Base-by-base conservation (phyloP, 2,888 invertebrate genomes). In the Drosophila macrospina region DNA sequence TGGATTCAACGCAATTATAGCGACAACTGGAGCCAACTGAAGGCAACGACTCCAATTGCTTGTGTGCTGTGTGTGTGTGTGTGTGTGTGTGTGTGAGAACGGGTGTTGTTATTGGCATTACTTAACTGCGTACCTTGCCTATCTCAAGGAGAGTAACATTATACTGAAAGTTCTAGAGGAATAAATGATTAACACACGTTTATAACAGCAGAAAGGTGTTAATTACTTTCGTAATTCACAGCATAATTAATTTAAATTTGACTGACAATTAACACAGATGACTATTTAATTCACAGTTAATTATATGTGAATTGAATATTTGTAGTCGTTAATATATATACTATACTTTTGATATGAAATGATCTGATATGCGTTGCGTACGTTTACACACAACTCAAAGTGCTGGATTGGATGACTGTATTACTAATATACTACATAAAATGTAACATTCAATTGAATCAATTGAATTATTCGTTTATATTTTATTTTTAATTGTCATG, bases 1-100 rank as follows among this genome's bases (percentile, higher is more conserved):
- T 77, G 45, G 55, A 72, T 69, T 71, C 28, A 41, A 47, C 57
- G 69, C 74, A 50, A 64, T 68, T 62, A 57, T 51, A 51, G 56
- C 59, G 55, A 76, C 60, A 67, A 86, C 63, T 80, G 57, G 50
- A 67, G 61, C 75, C 62, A 44, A 42, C 41, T 15, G 20, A 47
- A 52, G 34, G 45, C 51, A 54, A 4, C 11, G 32, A 50, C 37
- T 39, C 15, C 16, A 36, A 30, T 28, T 34, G 15, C 16, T 16
- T 48, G 36, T 15, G 15, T 26, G 50, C 13, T 48, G 32, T 15
- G 15, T 28, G 54, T 44, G 26, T 39, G 15, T 39, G 4, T 37
- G 41, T 34, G 45, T n/a, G 37, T 36, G 42, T 42, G 37, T 24
- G 48, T 26, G 59, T 30, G 28, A 28, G 26, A 13, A 26, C 13